phyloP scores from a whole-genome alignment of 2,888 invertebrate genomes.

The Crossocerus cetratus region DNA sequence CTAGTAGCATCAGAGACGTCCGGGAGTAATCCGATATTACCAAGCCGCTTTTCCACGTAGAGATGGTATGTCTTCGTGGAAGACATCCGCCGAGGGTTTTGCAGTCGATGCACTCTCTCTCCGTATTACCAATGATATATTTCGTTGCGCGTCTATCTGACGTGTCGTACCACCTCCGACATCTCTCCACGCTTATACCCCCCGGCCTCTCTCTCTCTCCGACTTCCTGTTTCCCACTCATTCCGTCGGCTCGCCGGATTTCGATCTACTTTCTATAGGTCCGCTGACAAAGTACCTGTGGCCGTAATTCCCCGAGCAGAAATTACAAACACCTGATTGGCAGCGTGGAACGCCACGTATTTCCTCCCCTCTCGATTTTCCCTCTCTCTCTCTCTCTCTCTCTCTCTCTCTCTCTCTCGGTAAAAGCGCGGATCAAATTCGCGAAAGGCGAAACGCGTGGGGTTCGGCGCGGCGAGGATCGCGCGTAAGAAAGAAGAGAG shows the following conservation, averaged over 20 bases:
- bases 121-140: conserved; percentile 38
- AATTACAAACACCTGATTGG: not conserved
- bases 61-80: conserved; percentile 43
- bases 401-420: too few relatives aligned
- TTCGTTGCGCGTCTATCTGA: conserved; percentile 30
- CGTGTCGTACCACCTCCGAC: conserved; percentile 16
- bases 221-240: too few relatives aligned
- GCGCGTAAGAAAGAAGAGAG: not conserved
- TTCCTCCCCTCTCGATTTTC: too few relatives aligned
- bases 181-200: conserved; percentile 10
- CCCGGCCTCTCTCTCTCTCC: too few relatives aligned
- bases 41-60: conserved; percentile 62
- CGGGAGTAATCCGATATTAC: conserved; percentile 72
- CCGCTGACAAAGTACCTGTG: not conserved
- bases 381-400: too few relatives aligned
- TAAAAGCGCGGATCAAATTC: too few relatives aligned
- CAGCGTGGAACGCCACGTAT: not conserved
- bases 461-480: too few relatives aligned
- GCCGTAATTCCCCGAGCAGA: not conserved
- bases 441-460: too few relatives aligned
- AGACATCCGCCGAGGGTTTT: conserved; percentile 50
- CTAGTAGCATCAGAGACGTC: conserved; percentile 51
- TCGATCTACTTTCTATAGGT: not conserved
- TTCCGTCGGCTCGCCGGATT: not conserved
- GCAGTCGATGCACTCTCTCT: conserved; percentile 38